A percentile compares a stretch with the other conserved stretches of the same genome.
Conservation (phyloP, 2,888 invertebrate species). For the Pseudolycoriella hygida region DNA sequence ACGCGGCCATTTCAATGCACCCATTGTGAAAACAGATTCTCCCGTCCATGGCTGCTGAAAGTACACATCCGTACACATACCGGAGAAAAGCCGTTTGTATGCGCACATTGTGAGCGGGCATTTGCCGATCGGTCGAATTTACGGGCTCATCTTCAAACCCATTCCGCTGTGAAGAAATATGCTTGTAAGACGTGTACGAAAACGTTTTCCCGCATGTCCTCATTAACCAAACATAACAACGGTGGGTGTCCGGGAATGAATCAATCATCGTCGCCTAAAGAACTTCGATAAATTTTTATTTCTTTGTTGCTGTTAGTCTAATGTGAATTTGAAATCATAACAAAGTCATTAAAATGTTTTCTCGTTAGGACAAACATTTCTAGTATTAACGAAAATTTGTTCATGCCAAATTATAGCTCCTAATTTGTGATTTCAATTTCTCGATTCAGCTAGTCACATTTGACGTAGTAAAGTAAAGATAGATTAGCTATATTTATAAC, state of each 20-base stretch:
- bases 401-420: no score
- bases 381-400: no score
- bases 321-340: no score
- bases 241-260: slow-evolving; percentile 47
- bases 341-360: no score
- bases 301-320: no score
- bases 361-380: no score
- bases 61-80: slow-evolving; percentile 96
- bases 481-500: no score
- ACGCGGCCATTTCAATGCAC: slow-evolving; percentile 94
- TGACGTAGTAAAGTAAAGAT: no score
- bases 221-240: slow-evolving; percentile 81
- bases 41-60: slow-evolving; percentile 90
- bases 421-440: no score
- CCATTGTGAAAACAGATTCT: slow-evolving; percentile 92
- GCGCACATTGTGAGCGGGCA: slow-evolving; percentile 84
- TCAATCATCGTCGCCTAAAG: not conserved
- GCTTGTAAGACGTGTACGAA: slow-evolving; percentile 84
- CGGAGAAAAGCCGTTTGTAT: slow-evolving; percentile 94
- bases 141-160: slow-evolving; percentile 91
- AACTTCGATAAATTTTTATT: no score
- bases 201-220: slow-evolving; percentile 92
- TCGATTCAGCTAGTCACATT: no score
- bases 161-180: slow-evolving; percentile 95
- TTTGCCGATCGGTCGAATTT: slow-evolving; percentile 95